Conservation (phyloP, 2,113 vertebrate genomes). For the Misgurnus mizolepis region DNA sequence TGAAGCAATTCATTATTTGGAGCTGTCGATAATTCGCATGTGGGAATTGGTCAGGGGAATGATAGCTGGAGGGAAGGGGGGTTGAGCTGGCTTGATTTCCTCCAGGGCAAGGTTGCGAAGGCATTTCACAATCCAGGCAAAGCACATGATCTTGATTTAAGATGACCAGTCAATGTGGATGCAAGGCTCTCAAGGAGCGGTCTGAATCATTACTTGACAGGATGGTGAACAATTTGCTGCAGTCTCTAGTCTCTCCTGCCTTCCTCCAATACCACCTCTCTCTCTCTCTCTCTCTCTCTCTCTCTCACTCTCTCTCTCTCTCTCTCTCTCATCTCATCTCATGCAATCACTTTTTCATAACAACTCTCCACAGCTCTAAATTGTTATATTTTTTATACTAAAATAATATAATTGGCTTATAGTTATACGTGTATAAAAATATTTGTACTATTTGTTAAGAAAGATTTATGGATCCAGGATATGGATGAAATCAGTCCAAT, state of each 20-base stretch:
- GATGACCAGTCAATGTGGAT: slow-evolving; percentile 73
- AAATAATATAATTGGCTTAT: neutral
- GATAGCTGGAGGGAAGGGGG: slow-evolving; percentile 6
- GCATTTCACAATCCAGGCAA: slow-evolving; percentile 28
- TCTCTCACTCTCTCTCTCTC: slow-evolving; percentile 5
- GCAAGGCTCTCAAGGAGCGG: slow-evolving; percentile 66
- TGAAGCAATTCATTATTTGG: slow-evolving; percentile 78
- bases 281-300: slow-evolving; percentile 45
- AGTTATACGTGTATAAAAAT: too few relatives aligned
- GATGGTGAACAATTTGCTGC: slow-evolving; percentile 60
- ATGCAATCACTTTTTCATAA: slow-evolving; percentile 4
- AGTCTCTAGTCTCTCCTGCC: slow-evolving; percentile 15
- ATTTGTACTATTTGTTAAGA: neutral
- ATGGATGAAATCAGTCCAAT: neutral
- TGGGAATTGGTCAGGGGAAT: slow-evolving; percentile 49
- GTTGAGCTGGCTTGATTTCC: slow-evolving; percentile 23
- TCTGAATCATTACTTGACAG: slow-evolving; percentile 75
- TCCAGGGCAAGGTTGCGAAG: slow-evolving; percentile 28
- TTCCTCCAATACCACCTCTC: slow-evolving; percentile 31
- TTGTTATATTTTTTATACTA: neutral
- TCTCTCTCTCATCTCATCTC: slow-evolving; percentile 14
- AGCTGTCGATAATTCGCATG: slow-evolving; percentile 73
- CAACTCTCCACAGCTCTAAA: slow-evolving; percentile 16
- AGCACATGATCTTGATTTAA: slow-evolving; percentile 70
- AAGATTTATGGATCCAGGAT: neutral